Evolutionary conservation across 2,113 vertebrate genomes (phyloP).

Genomic region (Catharus minimus): DNA sequence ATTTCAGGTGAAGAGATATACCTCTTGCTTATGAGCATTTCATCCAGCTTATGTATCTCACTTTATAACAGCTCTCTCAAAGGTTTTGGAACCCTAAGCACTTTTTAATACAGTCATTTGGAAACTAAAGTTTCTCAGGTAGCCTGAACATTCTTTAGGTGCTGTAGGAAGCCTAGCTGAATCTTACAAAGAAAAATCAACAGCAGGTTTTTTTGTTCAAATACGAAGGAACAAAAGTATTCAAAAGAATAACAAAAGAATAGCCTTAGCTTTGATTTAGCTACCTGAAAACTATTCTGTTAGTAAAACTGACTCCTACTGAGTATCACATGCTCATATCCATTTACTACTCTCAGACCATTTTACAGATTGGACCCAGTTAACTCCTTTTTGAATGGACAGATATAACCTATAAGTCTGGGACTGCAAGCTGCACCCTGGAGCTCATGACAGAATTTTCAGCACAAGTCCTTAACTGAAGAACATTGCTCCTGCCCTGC

Average conservation of each 20-base stretch:
- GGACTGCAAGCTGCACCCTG: neutral
- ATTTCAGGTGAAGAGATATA: neutral
- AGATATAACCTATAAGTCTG: neutral
- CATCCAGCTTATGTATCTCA: neutral
- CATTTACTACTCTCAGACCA: neutral
- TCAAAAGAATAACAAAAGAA: neutral
- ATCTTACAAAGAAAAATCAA: slow-evolving; percentile 2
- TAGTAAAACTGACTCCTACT: neutral
- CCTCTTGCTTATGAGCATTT: neutral
- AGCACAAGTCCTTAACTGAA: neutral
- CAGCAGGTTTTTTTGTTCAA: slow-evolving; percentile 9
- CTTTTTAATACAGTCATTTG: neutral
- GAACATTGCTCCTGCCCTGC: neutral
- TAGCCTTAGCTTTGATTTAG: neutral
- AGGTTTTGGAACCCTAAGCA: neutral
- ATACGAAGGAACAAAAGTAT: neutral
- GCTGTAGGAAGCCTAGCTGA: neutral
- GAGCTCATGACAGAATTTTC: neutral
- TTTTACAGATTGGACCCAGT: neutral
- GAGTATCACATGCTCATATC: neutral
- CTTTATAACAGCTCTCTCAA: neutral
- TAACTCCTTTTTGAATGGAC: neutral
- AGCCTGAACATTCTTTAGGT: neutral
- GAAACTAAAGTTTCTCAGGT: neutral
- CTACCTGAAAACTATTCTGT: neutral